Percentiles rank a stretch among this genome's conserved stretches.
phyloP scores from a whole-genome alignment of 2,888 invertebrate genomes.

The Ormyrus nitidulus region DNA sequence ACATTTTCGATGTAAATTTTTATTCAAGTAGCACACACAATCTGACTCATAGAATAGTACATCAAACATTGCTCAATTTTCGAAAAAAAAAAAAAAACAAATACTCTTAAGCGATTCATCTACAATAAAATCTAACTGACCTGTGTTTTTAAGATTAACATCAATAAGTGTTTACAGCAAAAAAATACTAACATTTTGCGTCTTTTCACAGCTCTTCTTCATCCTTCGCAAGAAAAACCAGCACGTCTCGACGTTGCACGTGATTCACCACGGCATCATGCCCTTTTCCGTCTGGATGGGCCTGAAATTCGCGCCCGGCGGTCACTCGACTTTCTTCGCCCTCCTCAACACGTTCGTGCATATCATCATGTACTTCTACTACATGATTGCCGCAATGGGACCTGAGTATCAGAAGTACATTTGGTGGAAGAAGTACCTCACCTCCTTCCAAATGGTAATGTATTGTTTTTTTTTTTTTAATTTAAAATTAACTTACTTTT shows the following conservation, averaged over 20 bases:
- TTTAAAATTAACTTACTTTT: not conserved
- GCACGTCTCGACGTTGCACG: conserved; percentile 95
- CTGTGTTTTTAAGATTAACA: no score
- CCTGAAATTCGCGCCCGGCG: conserved; percentile 96
- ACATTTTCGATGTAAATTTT: no score
- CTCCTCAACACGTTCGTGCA: conserved; percentile 96
- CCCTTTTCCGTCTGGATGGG: conserved; percentile 96
- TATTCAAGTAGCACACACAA: no score
- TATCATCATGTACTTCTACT: conserved; percentile 98
- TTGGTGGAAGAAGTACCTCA: conserved; percentile 99
- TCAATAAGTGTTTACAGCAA: no score
- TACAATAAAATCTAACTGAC: no score
- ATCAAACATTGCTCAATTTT: no score
- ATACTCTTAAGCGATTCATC: no score
- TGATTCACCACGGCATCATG: conserved; percentile 98
- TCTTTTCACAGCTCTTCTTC: conserved; percentile 84
- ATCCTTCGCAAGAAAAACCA: conserved; percentile 95
- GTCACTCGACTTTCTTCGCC: conserved; percentile 97
- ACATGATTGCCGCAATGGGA: conserved; percentile 96
- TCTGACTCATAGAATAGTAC: no score
- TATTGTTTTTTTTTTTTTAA: not conserved
- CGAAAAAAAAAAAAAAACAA: no score
- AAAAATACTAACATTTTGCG: not conserved
- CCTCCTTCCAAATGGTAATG: conserved; percentile 93
- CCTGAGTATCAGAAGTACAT: conserved; percentile 94